Evolutionary conservation across 2,888 invertebrate genomes (phyloP).

Genomic region (Drosophila anomalata): DNA sequence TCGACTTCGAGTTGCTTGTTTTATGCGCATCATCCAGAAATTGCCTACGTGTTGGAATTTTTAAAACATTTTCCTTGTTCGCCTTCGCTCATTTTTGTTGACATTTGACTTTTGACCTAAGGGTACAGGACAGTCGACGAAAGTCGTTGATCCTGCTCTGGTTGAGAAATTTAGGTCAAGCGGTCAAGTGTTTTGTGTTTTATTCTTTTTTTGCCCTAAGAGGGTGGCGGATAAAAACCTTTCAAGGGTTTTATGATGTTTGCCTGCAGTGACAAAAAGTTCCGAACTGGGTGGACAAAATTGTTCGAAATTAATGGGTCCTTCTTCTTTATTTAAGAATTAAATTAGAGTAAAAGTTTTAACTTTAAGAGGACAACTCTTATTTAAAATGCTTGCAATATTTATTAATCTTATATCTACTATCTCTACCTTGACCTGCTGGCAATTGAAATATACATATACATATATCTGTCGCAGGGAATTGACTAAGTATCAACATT

Average conservation of each 20-base stretch:
- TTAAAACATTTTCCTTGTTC: conserved; percentile 69
- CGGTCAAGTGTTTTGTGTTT: conserved; percentile 69
- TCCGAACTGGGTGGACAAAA: not conserved
- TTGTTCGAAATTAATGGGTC: not conserved
- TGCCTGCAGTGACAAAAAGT: conserved; percentile 52
- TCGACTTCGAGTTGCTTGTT: conserved; percentile 52
- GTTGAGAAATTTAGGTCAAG: conserved; percentile 69
- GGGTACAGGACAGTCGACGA: conserved; percentile 44
- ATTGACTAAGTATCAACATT: not conserved
- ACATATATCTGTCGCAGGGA: no score
- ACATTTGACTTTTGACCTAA: conserved; percentile 55
- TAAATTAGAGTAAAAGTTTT: not conserved
- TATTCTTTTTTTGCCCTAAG: conserved; percentile 9
- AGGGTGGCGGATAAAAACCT: conserved; percentile 14
- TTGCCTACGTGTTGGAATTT: conserved; percentile 74
- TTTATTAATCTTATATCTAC: no score
- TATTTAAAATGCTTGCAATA: no score
- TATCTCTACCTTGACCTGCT: conserved; percentile 17
- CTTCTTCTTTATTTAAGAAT: conserved; percentile 8
- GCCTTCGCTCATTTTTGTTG: conserved; percentile 50
- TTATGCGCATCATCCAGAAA: conserved; percentile 69
- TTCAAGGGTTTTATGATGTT: conserved; percentile 54
- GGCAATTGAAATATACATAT: conserved; percentile 6
- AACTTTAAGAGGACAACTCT: not conserved
- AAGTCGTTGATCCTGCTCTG: conserved; percentile 48